Evolutionary conservation across 2,113 vertebrate genomes (phyloP).

Genomic region (Cromileptes altivelis): DNA sequence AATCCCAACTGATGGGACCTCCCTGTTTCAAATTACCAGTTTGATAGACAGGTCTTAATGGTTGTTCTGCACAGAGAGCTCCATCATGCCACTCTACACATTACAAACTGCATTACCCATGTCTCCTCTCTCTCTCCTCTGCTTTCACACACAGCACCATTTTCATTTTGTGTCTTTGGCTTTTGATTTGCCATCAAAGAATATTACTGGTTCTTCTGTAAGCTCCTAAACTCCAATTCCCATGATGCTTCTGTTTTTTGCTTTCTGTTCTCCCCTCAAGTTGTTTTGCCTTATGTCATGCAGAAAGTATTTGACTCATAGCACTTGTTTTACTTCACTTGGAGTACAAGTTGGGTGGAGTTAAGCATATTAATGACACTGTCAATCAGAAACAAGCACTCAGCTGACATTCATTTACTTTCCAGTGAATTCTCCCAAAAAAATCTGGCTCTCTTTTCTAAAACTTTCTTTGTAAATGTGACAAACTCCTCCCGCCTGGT

Average conservation of each 20-base stretch:
- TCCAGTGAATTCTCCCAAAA: neutral
- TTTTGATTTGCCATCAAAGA: neutral
- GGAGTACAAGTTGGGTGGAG: neutral
- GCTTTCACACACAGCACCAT: neutral
- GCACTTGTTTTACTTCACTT: neutral
- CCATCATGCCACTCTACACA: neutral
- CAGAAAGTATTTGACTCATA: neutral
- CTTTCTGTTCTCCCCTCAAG: neutral
- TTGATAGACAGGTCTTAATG: neutral
- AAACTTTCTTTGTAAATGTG: conserved; percentile 8
- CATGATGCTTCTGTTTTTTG: conserved; percentile 5
- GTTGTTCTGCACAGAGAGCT: neutral
- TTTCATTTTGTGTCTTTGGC: no score
- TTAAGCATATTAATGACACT: neutral
- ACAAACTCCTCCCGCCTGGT: neutral
- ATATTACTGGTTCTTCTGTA: neutral
- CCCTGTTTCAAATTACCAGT: neutral
- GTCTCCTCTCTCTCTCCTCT: neutral
- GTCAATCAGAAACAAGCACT: neutral
- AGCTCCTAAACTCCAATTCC: conserved; percentile 13
- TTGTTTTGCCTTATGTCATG: neutral
- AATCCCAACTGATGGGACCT: neutral
- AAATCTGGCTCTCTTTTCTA: neutral
- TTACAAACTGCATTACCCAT: conserved; percentile 7
- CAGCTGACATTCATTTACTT: neutral